Base-by-base conservation (phyloP, 2,113 vertebrate genomes). In the Trichechus manatus region DNA sequence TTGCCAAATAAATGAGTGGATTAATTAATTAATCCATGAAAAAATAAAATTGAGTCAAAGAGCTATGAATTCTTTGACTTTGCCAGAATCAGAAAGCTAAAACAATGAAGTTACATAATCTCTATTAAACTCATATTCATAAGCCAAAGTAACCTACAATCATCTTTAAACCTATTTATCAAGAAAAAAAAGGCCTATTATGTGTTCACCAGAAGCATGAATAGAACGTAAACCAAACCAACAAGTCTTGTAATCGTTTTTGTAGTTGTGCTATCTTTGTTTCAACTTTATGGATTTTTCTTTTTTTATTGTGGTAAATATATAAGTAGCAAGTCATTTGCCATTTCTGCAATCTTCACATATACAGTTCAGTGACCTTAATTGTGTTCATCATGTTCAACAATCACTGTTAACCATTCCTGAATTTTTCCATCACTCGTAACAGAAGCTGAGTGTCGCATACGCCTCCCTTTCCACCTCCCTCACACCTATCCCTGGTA, bases 171-270 rank as follows among this genome's bases (percentile, higher is more conserved):
- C 3, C 9, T 74, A 68, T 42, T 23, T 75, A 70, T 77, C 31
- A 20, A 70, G 19, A 70, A 20, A 68, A 68, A 5, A 29, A 70
- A 59, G 64, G 11, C 5, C 23, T 64, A 31, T 39, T 68, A 85
- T 29, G 1, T 68, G 8, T 44, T 83, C 27, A 78, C 33, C 47
- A 92, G 39, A 89, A 95, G 36, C 47, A 91, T 39, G 25, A 90
- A 91, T 63, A 81, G 87, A 97, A 86, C 72, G 9, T 56, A 88
- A 95, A 82, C 36, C 63, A 93, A 82, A 89, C n/a, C 77, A 93
- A 90, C 14, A 75, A n/a, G 9, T 44, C 74, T 81, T 42, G 1
- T 19, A 72, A 81, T 81, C 75, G 2, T 27, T 61, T n/a, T 15
- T 95, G 31, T 27, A 59, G 5, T 36, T 20, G 1, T 61, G 15